Base-by-base conservation (phyloP, 2,888 invertebrate genomes). In the Euphydryas editha region DNA sequence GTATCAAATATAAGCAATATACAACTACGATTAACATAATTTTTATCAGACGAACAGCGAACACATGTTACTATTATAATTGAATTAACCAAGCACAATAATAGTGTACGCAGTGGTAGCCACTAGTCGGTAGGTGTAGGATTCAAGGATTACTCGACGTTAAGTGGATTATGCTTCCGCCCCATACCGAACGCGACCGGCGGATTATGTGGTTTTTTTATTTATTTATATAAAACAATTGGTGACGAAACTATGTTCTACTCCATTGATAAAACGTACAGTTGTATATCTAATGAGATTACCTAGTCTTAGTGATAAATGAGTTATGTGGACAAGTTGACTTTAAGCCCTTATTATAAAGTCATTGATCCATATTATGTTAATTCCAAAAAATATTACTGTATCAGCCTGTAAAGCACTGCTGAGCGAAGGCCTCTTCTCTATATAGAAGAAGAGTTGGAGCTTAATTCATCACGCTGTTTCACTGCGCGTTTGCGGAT, bases 121-220 rank as follows among this genome's bases (percentile, higher is more conserved):
- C 42, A 44, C 30, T 30, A 30, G 6, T 8, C 30, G 30, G 67
- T 30, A 61, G 44, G 55, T 44, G 36, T 39, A 21, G 42, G 0
- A 44, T 44, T 44, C 42, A n/a, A 44, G 82, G 85, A 85, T 86
- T 88, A 85, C 79, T 77, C 73, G 76, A 65, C 69, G 72, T 64
- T 90, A 86, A 89, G 87, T 89, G 87, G 89, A 88, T 89, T 89
- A 89, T 57, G 64, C 77, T 62, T 70, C 84, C 76, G 78, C 20
- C 21, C 49, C 49, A 20, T 49, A 18, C 21, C 49, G 1, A 47
- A 1, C 11, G 47, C 8, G 20, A 10, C 5, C 42, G 17, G 7
- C 13, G 49, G 20, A 49, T 21, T 21, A 44, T 44, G 42, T 44
- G 42, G 15, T n/a, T n/a, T 44, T 44, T 44, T 13, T 44, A 44